Percentiles rank a stretch among this genome's conserved stretches.
Conservation (phyloP, 2,888 invertebrate species). For the Orthosia incerta region DNA sequence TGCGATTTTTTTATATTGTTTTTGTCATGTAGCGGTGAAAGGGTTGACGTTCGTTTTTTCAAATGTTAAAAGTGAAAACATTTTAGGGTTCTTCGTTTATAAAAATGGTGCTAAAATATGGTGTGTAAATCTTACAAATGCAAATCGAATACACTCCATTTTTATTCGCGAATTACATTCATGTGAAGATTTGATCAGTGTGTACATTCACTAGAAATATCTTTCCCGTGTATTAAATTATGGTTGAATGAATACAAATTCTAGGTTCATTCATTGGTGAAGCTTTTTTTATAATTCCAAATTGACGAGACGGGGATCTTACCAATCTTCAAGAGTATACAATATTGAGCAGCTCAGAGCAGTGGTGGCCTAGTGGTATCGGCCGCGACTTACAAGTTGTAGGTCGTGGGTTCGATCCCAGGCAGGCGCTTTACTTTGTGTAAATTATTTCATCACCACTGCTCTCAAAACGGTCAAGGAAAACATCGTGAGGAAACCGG, state of each 20-base stretch:
- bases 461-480: no score
- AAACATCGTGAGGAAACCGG: no score
- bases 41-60: constrained; percentile 33
- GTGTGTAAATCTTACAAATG: background rate
- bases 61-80: constrained; percentile 3
- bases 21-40: constrained; percentile 30
- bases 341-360: no score
- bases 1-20: constrained; percentile 36
- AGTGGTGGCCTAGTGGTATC: no score
- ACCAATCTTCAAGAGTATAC: constrained; percentile 3
- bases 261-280: constrained; percentile 11
- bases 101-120: background rate
- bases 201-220: constrained; percentile 19
- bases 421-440: no score
- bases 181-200: constrained; percentile 24
- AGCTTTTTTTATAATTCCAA: constrained; percentile 7
- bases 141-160: constrained; percentile 18
- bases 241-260: constrained; percentile 9
- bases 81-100: background rate
- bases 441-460: no score
- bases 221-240: constrained; percentile 12
- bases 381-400: no score
- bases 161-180: constrained; percentile 29
- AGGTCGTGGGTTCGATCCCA: no score
- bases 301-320: constrained; percentile 27